Evolutionary conservation across 2,797 vertebrate species (phyloP).

Genomic region (Lacerta agilis): DNA sequence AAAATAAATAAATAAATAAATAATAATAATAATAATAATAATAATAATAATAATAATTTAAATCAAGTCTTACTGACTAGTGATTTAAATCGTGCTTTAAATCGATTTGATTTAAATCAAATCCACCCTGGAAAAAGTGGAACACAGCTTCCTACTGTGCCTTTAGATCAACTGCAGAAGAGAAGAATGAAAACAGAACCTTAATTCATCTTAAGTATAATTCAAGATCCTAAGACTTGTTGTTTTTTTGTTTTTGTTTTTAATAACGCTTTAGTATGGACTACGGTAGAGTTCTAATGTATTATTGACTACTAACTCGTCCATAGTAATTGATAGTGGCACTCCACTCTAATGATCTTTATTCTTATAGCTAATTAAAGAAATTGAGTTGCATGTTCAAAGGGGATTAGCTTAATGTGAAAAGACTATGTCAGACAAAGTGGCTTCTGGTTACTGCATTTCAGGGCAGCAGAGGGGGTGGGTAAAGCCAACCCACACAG

Average conservation of each 20-base stretch:
- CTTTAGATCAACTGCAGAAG: neutral
- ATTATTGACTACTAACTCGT: conserved; percentile 52
- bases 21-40: too few species aligned
- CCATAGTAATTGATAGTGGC: conserved; percentile 55
- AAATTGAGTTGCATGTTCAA: conserved; percentile 61
- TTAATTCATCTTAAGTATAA: neutral
- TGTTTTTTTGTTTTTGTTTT: neutral
- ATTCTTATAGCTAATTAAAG: conserved; percentile 73
- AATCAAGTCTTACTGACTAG: too few species aligned
- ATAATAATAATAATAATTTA: too few species aligned
- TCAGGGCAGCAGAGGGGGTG: neutral
- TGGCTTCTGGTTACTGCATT: conserved; percentile 5
- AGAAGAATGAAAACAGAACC: conserved; percentile 8
- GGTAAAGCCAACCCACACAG: neutral
- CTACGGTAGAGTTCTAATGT: conserved; percentile 41
- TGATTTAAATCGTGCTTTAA: too few species aligned
- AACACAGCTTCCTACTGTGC: rapidly evolving
- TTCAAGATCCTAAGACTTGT: neutral
- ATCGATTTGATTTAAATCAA: too few species aligned
- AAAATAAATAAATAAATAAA: too few species aligned
- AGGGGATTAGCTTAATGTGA: conserved; percentile 42
- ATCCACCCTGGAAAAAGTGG: neutral
- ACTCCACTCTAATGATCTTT: conserved; percentile 57
- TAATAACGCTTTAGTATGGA: conserved; percentile 57
- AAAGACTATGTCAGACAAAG: conserved; percentile 46